Base-by-base conservation (phyloP, 2,113 vertebrate species). In the Hymenochirus boettgeri region DNA sequence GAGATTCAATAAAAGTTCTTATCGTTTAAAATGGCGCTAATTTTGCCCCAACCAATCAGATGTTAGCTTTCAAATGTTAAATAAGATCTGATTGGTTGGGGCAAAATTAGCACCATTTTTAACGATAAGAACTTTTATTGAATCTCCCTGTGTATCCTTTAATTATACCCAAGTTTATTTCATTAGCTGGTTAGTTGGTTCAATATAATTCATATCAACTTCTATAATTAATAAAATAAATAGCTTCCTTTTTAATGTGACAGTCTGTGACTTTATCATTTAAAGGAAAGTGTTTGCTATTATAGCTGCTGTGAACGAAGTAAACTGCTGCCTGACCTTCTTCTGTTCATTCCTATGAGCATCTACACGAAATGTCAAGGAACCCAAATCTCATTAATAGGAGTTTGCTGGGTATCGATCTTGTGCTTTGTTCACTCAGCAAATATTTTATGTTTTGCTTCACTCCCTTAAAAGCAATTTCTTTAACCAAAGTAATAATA, bases 301-400 rank as follows among this genome's bases (percentile, higher is more conserved):
- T 70, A 12, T n/a, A 77, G 65, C 35, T 70, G 65, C 4, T 75
- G 75, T 69, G 27, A 62, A 22, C 27, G 11, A n/a, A 6, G 74
- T 54, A 9, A 59, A 69, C 17, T 65, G 75, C 71, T 12, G 65
- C 61, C 52, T 76, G 61, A 73, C n/a, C 76, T 21, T 69, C 67
- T 66, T 57, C 53, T 73, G 10, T 1, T 3, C 1, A 62, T 82
- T 76, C 51, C 75, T 74, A 42, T 61, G 48, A 73, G 54, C 53
- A 71, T 70, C 70, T 7, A 2, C 33, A 35, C 58, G 24, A 77
- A 77, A 72, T 69, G 71, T 48, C 65, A 76, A 80, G 80, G 59
- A 76, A 76, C 72, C 63, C 79, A 76, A 79, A 72, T 58, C 74
- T 72, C 69, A 78, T 77, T 76, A 79, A 79, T 66, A 73, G 60